Base-by-base conservation (phyloP, 2,888 invertebrate species). In the Cantharis lateralis region DNA sequence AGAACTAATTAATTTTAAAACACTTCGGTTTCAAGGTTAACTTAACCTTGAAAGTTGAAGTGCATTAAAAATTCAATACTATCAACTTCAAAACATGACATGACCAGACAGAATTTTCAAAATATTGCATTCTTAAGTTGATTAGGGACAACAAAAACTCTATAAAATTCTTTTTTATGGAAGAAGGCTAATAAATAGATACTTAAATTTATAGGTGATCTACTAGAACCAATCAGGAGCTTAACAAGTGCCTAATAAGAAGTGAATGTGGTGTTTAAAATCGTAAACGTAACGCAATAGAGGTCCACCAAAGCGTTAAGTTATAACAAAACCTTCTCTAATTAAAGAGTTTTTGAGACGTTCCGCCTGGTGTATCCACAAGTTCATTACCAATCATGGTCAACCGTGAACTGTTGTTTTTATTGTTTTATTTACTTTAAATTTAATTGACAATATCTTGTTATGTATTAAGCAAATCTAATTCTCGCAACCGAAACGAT, bases 281-380 rank as follows among this genome's bases (percentile, higher is more conserved):
- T 69, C 62, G 69, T 74, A 62, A 73, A 32, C 68, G 73, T 24
- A 73, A 68, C 68, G 62, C 68, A 73, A 73, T 71, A 20, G 71
- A 70, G 70, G 76, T 13, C 64, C 79, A 78, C 71, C 62, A 80
- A 79, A 80, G 79, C 80, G 80, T 80, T 78, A 80, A 79, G 75
- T 76, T 70, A 68, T 66, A 71, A 76, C 82, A 83, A 84, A 85
- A 84, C 83, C 81, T 82, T 84, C 82, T 82, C 84, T 85, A 87
- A 87, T 87, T 86, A 87, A 86, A 87, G 82, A 84, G 84, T 86
- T 86, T 86, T 86, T 87, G 84, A 84, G 78, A 74, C 82, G 87
- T 87, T 86, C 84, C 87, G 85, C 85, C 83, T 86, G 84, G 83
- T 82, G 83, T 84, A 81, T 82, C 82, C 85, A 83, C 85, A 86